Evolutionary conservation across 1,140 invertebrate species (phyloP).

Genomic region (Neodiprion fabricii): DNA sequence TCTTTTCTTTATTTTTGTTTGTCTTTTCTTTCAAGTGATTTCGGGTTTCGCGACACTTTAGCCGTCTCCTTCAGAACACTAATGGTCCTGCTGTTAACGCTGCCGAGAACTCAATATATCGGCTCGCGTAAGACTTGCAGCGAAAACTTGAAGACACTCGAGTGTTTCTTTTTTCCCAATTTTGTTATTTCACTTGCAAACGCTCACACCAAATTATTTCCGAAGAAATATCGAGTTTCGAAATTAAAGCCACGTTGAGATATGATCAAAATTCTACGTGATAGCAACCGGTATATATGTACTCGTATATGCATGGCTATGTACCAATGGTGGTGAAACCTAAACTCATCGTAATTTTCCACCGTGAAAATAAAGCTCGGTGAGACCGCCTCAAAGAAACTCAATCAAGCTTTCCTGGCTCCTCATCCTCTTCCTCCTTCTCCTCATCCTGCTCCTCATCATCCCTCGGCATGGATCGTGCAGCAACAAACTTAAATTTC

Average conservation of each 20-base stretch:
- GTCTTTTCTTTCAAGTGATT: no score
- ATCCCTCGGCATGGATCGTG: slow-evolving; percentile 28
- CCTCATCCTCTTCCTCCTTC: slow-evolving; percentile 25
- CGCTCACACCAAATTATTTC: no score
- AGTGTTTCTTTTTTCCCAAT: no score
- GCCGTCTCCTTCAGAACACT: no score
- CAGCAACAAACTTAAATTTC: slow-evolving; percentile 1
- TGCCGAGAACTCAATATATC: no score
- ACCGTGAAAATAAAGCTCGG: slow-evolving; percentile 3
- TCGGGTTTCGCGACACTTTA: no score
- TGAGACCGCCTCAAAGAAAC: slow-evolving; percentile 4
- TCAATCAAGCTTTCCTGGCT: slow-evolving; percentile 19
- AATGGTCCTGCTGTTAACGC: no score
- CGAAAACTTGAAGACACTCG: no score
- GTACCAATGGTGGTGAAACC: background rate
- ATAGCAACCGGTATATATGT: background rate
- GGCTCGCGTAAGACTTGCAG: no score
- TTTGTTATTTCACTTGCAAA: no score
- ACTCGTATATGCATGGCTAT: background rate
- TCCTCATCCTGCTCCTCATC: slow-evolving; percentile 23
- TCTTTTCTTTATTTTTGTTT: no score
- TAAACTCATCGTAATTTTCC: slow-evolving; percentile 1
- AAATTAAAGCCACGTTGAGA: background rate
- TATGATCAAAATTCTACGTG: slow-evolving; percentile 2
- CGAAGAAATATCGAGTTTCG: no score